Conservation (phyloP, 2,888 invertebrate genomes). For the Leucania comma region DNA sequence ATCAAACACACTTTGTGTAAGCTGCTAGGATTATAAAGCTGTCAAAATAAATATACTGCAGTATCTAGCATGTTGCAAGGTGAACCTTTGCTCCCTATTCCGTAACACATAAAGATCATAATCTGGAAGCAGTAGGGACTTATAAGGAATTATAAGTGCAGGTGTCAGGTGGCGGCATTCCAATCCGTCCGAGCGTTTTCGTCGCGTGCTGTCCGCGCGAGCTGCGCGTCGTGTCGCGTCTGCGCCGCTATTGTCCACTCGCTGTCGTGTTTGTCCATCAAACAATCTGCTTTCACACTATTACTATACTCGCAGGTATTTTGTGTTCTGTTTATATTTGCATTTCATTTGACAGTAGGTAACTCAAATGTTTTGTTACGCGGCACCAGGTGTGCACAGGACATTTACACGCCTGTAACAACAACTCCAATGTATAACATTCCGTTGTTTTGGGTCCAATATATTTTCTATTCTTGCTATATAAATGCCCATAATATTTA, state of each 20-base stretch:
- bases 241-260: conserved; percentile 17
- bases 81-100: conserved; percentile 41
- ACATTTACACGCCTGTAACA: conserved; percentile 23
- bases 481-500: conserved; percentile 17
- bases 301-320: conserved; percentile 32
- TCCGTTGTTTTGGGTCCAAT: not conserved
- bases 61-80: conserved; percentile 10
- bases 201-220: conserved; percentile 12
- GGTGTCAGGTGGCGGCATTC: conserved; percentile 72
- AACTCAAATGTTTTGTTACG: conserved; percentile 22
- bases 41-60: conserved; percentile 47
- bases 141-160: conserved; percentile 65
- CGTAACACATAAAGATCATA: conserved; percentile 51
- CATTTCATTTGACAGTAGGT: conserved; percentile 40
- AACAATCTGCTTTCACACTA: conserved; percentile 16
- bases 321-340: conserved; percentile 60
- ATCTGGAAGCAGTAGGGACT: conserved; percentile 36
- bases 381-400: conserved; percentile 19
- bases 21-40: conserved; percentile 53
- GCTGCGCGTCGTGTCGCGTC: not conserved
- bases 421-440: conserved; percentile 1
- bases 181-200: conserved; percentile 54
- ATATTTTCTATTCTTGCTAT: conserved; percentile 1
- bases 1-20: conserved; percentile 35
- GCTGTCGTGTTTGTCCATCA: conserved; percentile 7